Evolutionary conservation across 2,797 vertebrate species (phyloP).

Genomic region (Fratercula arctica): DNA sequence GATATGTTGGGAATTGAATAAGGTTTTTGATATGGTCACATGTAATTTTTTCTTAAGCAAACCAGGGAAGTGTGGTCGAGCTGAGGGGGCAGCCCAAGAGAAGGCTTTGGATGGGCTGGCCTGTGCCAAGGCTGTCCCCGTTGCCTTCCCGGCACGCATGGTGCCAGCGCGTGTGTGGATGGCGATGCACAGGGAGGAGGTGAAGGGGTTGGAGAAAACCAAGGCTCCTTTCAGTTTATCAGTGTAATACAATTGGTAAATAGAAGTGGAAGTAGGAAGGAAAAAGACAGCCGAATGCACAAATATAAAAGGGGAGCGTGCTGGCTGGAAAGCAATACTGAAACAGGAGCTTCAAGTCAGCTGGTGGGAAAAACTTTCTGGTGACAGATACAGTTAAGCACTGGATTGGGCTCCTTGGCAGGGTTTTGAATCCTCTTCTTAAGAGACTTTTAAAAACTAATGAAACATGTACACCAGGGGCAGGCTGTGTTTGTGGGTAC

Average conservation of each 20-base stretch:
- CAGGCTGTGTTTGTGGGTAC: not conserved
- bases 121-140: not conserved
- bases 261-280: not conserved
- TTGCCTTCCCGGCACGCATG: too few relatives aligned
- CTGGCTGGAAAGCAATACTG: not conserved
- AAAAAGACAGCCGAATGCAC: not conserved
- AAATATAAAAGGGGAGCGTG: not conserved
- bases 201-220: not conserved
- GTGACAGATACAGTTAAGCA: not conserved
- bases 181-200: not conserved
- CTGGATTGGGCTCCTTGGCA: not conserved
- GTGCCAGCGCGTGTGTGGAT: accelerated
- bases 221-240: not conserved
- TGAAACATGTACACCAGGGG: not conserved
- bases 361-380: not conserved
- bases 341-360: not conserved
- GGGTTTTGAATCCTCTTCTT: not conserved
- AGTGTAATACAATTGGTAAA: not conserved
- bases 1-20: not conserved
- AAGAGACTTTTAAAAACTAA: not conserved
- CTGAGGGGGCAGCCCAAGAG: not conserved
- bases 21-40: not conserved
- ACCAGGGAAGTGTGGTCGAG: accelerated
- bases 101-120: not conserved
- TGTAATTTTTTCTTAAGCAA: not conserved